A percentile compares a stretch with the other conserved stretches of the same genome.
phyloP scores from a whole-genome alignment of 2,113 vertebrate species.

The Donacobius atricapilla region DNA sequence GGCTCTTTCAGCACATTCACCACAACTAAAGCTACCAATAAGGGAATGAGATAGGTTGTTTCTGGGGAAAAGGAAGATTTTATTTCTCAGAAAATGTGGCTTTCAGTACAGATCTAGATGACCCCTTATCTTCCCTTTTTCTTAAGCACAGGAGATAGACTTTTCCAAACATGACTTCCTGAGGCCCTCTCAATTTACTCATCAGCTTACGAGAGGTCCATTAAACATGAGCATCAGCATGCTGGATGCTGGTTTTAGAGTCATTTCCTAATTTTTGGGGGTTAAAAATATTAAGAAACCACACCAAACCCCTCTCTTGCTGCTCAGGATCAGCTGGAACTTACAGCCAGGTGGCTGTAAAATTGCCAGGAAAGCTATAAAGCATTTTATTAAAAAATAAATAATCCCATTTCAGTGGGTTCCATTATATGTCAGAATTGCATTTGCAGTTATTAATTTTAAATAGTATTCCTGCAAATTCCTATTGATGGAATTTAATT shows the following conservation, averaged over 20 bases:
- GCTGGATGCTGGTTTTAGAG: neutral
- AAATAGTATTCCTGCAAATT: neutral
- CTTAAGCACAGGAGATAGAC: neutral
- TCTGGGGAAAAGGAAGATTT: neutral
- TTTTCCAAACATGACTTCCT: neutral
- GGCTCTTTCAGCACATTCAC: neutral
- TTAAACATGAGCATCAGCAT: neutral
- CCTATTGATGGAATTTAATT: conserved; percentile 27
- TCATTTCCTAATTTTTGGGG: neutral
- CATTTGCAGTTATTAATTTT: conserved; percentile 43
- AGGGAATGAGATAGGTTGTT: neutral
- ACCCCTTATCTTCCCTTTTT: neutral
- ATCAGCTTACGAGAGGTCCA: neutral
- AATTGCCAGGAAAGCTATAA: neutral
- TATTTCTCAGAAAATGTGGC: neutral
- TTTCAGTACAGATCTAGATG: neutral
- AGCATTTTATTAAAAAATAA: neutral
- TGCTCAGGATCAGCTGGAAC: neutral
- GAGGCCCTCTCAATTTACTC: neutral
- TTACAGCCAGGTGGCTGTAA: neutral
- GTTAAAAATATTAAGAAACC: neutral
- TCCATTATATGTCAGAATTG: neutral
- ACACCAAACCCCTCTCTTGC: neutral
- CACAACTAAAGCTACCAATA: neutral
- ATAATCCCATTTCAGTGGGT: neutral